phyloP scores from a whole-genome alignment of 2,797 vertebrate genomes.

The Cygnus olor region DNA sequence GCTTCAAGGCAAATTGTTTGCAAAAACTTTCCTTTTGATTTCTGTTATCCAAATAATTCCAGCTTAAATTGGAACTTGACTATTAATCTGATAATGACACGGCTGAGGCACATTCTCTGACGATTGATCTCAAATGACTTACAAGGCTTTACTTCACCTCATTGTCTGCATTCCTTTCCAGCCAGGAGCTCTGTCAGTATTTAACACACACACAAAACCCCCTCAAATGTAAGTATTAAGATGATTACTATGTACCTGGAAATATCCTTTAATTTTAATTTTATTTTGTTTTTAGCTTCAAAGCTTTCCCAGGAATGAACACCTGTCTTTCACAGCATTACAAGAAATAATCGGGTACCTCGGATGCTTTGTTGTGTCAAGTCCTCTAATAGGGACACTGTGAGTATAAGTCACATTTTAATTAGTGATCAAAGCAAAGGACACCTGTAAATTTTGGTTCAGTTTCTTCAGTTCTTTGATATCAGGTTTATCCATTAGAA shows the following conservation, averaged over 20 bases:
- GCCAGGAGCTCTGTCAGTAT: constrained; percentile 66
- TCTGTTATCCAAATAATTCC: constrained; percentile 83
- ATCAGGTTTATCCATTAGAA: constrained; percentile 76
- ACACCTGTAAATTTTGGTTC: constrained; percentile 78
- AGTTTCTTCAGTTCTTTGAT: constrained; percentile 76
- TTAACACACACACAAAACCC: constrained; percentile 52
- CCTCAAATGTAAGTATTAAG: constrained; percentile 77
- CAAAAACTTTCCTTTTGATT: constrained; percentile 82
- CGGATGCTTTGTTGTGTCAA: constrained; percentile 79
- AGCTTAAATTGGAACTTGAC: constrained; percentile 79
- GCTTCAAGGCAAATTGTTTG: constrained; percentile 80
- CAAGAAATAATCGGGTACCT: constrained; percentile 76
- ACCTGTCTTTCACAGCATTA: constrained; percentile 80
- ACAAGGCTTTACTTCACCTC: constrained; percentile 76
- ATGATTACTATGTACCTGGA: constrained; percentile 81
- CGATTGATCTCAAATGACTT: constrained; percentile 80
- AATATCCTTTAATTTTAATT: constrained; percentile 85
- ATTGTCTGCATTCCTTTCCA: constrained; percentile 82
- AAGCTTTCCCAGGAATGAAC: constrained; percentile 83
- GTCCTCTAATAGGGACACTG: constrained; percentile 75
- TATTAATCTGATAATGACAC: constrained; percentile 87
- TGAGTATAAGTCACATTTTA: constrained; percentile 77
- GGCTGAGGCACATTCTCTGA: constrained; percentile 78
- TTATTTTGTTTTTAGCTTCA: constrained; percentile 84
- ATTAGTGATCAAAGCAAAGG: constrained; percentile 81